These are phyloP conservation scores for Saccostrea glomerata DNA, from an alignment of 1,140 invertebrate genomes.

Conservation along the genomic window DNA sequence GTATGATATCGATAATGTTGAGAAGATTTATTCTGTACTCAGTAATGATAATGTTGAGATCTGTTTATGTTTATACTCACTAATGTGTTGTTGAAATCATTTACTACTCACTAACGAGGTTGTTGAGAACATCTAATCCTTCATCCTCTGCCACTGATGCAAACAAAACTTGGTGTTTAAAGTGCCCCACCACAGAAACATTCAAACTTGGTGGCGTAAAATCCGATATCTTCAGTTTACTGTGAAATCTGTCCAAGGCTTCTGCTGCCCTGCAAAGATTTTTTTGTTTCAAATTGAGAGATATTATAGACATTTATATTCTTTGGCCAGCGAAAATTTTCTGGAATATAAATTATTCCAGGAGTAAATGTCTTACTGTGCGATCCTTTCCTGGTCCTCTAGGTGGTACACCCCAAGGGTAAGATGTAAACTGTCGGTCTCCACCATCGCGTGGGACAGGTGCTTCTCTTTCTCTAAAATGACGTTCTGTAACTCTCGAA, in stretches of 20 bases:
- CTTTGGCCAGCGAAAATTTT: no score
- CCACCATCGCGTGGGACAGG: neutral
- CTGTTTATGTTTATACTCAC: neutral
- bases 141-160: neutral
- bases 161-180: neutral
- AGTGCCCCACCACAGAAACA: neutral
- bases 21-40: no score
- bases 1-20: no score
- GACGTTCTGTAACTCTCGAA: neutral
- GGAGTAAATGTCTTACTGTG: no score
- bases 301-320: neutral
- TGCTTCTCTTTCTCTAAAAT: constrained; percentile 2
- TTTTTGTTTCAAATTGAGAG: neutral
- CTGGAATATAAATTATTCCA: no score
- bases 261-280: neutral
- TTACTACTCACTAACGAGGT: neutral
- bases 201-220: neutral
- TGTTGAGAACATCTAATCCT: neutral
- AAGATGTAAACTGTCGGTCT: neutral
- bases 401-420: neutral
- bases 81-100: neutral
- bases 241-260: neutral
- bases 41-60: no score
- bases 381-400: neutral
- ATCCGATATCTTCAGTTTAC: neutral